Base-by-base conservation (phyloP, 1,140 invertebrate species). In the Diachasma alloeum region DNA sequence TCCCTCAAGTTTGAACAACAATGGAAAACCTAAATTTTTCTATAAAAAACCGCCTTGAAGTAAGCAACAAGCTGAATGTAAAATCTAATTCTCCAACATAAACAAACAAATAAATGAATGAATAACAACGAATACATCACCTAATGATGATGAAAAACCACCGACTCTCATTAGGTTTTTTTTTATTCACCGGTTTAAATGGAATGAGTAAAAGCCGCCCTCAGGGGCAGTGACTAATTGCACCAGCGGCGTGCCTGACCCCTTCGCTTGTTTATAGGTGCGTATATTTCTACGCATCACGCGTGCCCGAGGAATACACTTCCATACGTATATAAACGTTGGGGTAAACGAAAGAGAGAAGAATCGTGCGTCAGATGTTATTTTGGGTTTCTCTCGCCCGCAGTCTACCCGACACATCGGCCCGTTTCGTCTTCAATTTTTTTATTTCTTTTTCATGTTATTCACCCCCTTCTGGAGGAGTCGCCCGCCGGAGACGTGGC, bases 241-340 rank as follows among this genome's bases (percentile, higher is more conserved):
- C 71, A 36, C 48, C 56, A 37, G 19, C 71, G 71, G 71, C 71
- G 46, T 56, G 71, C 22, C 71, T 73, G 71, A 73, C 71, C 71
- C 71, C 44, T 56, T 37, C 48, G 48, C 71, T 73, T 73, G 71
- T 73, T 73, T 73, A 73, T 73, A 73, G 71, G 71, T 73, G 71
- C 71, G 71, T 73, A 73, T 56, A 73, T 73, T 73, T 59, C 71
- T 73, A 73, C 71, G 71, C 71, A 56, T 73, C 71, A 56, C 71
- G 69, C 69, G 69, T 72, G 42, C 69, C 17, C 69, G 42, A 72
- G 42, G 48, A 48, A 72, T 72, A 72, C 69, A 53, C 42, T 44
- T 44, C 19, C 69, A 31, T 44, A 63, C 59, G 24, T 26, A 63
- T 63, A 31, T 48, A 42, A 44, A 39, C 68, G 17, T 9, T n/a